These are phyloP conservation scores for Anguilla marmorata DNA, from an alignment of 2,797 vertebrate species.

Conservation along the genomic window DNA sequence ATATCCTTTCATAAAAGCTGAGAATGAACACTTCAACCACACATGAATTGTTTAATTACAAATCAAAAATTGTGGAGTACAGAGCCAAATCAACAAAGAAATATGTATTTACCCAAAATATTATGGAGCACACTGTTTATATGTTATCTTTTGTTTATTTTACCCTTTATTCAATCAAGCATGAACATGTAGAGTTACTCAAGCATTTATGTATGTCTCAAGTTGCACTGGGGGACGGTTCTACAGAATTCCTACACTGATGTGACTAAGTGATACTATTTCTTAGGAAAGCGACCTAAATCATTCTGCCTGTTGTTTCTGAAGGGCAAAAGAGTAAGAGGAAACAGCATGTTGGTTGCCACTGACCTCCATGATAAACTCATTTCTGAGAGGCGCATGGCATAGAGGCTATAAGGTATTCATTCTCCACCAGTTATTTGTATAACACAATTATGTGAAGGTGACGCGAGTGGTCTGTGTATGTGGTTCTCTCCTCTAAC, in stretches of 20 bases:
- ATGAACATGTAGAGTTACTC: background rate
- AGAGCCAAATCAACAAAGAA: no score
- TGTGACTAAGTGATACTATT: background rate
- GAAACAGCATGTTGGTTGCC: background rate
- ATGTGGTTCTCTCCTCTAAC: conserved; percentile 41
- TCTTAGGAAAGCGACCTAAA: background rate
- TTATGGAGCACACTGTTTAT: background rate
- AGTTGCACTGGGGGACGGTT: background rate
- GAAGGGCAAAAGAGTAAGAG: background rate
- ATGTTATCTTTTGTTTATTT: background rate
- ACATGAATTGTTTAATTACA: no score
- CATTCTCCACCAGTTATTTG: conserved; percentile 19
- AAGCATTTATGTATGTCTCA: background rate
- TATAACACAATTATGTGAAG: conserved; percentile 23
- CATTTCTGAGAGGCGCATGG: conserved; percentile 1
- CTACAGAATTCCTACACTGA: background rate
- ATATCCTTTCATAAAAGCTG: no score
- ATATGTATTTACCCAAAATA: no score
- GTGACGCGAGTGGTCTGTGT: background rate
- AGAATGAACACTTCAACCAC: no score
- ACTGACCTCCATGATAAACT: conserved; percentile 14
- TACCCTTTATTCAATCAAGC: background rate
- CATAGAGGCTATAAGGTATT: background rate
- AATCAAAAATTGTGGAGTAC: no score
- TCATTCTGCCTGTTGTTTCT: background rate